A percentile compares a stretch with the other conserved stretches of the same genome.
Conservation (phyloP, 2,888 invertebrate species). For the Drosophila mimetica region DNA sequence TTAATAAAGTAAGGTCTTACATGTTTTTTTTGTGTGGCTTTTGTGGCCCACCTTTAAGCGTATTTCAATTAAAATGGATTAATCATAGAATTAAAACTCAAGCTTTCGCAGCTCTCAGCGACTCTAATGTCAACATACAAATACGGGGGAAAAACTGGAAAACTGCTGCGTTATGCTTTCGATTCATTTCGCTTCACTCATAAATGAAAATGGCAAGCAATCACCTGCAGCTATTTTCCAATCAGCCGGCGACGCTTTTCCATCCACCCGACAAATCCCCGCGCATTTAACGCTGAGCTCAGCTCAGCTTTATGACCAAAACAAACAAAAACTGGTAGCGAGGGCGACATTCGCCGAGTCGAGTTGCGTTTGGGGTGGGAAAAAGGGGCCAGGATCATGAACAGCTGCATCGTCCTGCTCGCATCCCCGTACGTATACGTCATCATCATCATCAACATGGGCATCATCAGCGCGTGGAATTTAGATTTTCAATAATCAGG, state of each 20-base stretch:
- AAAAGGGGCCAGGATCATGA: conserved; percentile 15
- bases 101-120: neutral
- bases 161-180: conserved; percentile 27
- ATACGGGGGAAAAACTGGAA: conserved; percentile 21
- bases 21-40: too few relatives aligned
- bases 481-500: conserved; percentile 79
- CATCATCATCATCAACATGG: conserved; percentile 25
- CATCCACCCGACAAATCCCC: conserved; percentile 49
- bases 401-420: conserved; percentile 41
- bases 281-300: conserved; percentile 46
- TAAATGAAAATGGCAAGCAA: conserved; percentile 70
- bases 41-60: neutral
- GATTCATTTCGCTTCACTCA: conserved; percentile 41
- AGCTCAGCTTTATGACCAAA: conserved; percentile 69
- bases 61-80: conserved; percentile 6
- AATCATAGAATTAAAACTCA: conserved; percentile 1
- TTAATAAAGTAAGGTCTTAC: too few relatives aligned
- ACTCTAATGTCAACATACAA: conserved; percentile 32
- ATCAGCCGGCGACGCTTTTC: conserved; percentile 62
- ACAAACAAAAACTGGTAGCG: conserved; percentile 29
- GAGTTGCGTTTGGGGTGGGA: neutral
- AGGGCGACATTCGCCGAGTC: neutral
- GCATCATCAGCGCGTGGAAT: conserved; percentile 60
- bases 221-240: conserved; percentile 76
- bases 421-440: conserved; percentile 22